Percentiles rank a stretch among this genome's conserved stretches.
Evolutionary conservation across 2,888 invertebrate genomes (phyloP).

Genomic region (Eucera pruinosa): DNA sequence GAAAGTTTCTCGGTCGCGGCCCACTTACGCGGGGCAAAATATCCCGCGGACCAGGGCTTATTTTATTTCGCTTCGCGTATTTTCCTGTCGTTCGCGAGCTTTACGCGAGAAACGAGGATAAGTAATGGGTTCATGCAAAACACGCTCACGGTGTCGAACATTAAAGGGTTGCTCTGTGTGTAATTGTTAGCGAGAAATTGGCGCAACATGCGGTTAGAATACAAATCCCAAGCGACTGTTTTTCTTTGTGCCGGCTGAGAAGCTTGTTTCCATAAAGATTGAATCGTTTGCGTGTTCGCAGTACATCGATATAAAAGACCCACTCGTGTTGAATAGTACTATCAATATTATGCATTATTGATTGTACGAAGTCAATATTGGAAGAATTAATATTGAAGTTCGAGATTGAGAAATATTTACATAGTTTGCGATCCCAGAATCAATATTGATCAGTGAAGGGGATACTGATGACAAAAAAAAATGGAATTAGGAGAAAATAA

Average conservation of each 20-base stretch:
- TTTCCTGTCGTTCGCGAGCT: neutral
- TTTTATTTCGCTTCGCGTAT: constrained; percentile 15
- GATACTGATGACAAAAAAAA: no score
- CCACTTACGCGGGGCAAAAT: constrained; percentile 31
- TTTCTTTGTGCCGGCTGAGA: neutral
- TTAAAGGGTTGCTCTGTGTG: neutral
- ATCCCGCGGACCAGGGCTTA: constrained; percentile 8
- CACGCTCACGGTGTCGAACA: neutral
- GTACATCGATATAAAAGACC: no score
- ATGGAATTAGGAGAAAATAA: no score
- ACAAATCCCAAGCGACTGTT: neutral
- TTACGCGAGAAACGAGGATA: neutral
- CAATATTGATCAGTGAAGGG: no score
- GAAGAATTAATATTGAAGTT: no score
- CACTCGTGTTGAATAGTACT: no score
- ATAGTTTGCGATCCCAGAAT: no score
- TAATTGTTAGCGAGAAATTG: neutral
- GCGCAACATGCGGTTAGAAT: neutral
- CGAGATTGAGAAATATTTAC: no score
- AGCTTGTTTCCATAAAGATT: neutral
- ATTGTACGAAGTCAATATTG: no score
- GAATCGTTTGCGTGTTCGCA: no score
- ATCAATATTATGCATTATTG: no score
- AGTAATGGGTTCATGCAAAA: constrained; percentile 6
- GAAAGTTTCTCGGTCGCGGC: constrained; percentile 34